Evolutionary conservation across 1,140 invertebrate genomes (phyloP), one percentile per base, ranked within the genome.

Genomic region (Tetragnatha versicolor): DNA sequence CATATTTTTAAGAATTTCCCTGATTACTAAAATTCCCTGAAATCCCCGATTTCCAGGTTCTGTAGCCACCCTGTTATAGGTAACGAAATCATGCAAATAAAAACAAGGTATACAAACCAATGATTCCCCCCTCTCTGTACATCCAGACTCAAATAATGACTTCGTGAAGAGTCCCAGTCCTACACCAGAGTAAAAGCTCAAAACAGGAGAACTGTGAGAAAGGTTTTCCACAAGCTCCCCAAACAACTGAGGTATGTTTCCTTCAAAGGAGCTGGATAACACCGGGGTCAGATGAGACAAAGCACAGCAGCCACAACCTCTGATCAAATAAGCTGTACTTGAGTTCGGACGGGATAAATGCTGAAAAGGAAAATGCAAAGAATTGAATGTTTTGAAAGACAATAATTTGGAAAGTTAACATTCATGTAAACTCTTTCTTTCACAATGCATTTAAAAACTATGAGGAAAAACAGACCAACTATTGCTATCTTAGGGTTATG

Each of bases 301-400:
- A 2, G 65, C 69, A 25, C 65, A 53, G 70, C 51, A 35, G 22
- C 63, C 42, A 51, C 76, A 79, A 27, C 76, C 76, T n/a, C n/a
- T 58, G 2, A 79, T 25, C 27, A 79, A n/a, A 25, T 45, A 79
- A 10, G 37, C 20, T 29, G 60, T 20, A 77, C 73, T 77, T 17
- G 73, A 77, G 33, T 77, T 77, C 4, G 47, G 60, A 6, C 73
- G 60, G 55, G 73, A 77, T 77, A 77, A 66, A 42, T 77, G 73
- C 73, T 77, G 10, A 29, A 49, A 51, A 53, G 42, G 17, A 42
- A 3, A 39, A n/a, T 55, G 22, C n/a, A n/a, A n/a, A n/a, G n/a
- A n/a, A n/a, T n/a, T n/a, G n/a, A n/a, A n/a, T n/a, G n/a, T n/a
- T n/a, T n/a, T n/a, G n/a, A n/a, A n/a, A n/a, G n/a, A n/a, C n/a